phyloP scores from a whole-genome alignment of 2,888 invertebrate species.

The Myopa testacea region DNA sequence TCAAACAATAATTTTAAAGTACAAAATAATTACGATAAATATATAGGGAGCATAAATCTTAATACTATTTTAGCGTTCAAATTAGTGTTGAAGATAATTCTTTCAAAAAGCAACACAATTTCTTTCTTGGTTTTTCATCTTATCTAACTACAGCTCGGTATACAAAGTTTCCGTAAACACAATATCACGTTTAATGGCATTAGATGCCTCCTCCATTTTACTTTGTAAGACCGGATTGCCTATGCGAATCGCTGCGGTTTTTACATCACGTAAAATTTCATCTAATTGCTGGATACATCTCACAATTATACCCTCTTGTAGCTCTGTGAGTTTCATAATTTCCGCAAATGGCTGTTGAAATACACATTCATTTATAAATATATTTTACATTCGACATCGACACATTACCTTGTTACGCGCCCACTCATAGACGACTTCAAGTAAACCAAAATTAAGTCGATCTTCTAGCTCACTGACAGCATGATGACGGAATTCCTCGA shows the following conservation, averaged over 20 bases:
- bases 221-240: conserved; percentile 91
- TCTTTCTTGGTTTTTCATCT: too few relatives aligned
- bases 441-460: conserved; percentile 88
- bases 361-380: conserved; percentile 10
- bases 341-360: conserved; percentile 84
- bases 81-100: too few relatives aligned
- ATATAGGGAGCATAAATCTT: too few relatives aligned
- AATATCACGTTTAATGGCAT: conserved; percentile 94
- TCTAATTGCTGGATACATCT: conserved; percentile 96
- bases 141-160: conserved; percentile 69
- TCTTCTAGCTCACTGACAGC: conserved; percentile 70
- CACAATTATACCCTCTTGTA: conserved; percentile 98
- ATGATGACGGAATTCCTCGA: conserved; percentile 71
- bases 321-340: conserved; percentile 91
- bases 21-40: too few relatives aligned
- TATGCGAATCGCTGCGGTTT: conserved; percentile 91
- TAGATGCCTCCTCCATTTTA: conserved; percentile 96
- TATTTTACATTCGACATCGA: background rate
- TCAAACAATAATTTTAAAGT: too few relatives aligned
- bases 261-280: conserved; percentile 89
- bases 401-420: conserved; percentile 82
- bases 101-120: too few relatives aligned
- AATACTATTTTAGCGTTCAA: too few relatives aligned
- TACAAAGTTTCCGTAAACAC: conserved; percentile 98
- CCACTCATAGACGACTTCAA: conserved; percentile 96